Conservation (phyloP, 1,140 invertebrate genomes). For the Cydia splendana region DNA sequence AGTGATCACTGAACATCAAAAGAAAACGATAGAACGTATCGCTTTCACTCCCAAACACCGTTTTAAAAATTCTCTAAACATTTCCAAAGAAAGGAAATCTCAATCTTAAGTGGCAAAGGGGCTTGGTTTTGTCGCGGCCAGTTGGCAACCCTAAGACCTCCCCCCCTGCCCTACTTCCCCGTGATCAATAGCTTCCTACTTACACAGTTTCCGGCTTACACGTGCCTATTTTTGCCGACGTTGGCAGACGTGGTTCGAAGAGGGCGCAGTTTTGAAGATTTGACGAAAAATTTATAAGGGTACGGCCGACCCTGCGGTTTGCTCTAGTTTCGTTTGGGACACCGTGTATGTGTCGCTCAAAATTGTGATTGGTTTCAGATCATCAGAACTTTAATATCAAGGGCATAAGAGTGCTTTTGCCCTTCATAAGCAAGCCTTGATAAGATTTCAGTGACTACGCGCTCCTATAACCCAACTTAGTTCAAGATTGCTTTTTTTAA, state of each 20-base stretch:
- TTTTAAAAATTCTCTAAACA: slow-evolving; percentile 2
- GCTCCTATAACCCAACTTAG: background rate
- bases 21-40: background rate
- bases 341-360: background rate
- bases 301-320: background rate
- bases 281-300: slow-evolving; percentile 1
- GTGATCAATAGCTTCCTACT: slow-evolving; percentile 72
- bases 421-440: too few relatives aligned
- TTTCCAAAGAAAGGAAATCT: background rate
- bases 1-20: background rate
- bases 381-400: background rate
- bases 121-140: slow-evolving; percentile 11
- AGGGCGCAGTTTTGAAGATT: background rate
- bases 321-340: background rate
- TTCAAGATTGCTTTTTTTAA: background rate
- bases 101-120: slow-evolving; percentile 14
- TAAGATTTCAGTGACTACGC: background rate
- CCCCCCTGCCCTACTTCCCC: slow-evolving; percentile 41
- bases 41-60: background rate
- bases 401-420: background rate
- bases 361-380: background rate
- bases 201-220: slow-evolving; percentile 52
- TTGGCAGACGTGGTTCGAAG: slow-evolving; percentile 1
- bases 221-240: slow-evolving; percentile 40
- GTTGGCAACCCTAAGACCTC: slow-evolving; percentile 35